phyloP scores from a whole-genome alignment of 2,797 vertebrate species.

The Anniella stebbinsi region DNA sequence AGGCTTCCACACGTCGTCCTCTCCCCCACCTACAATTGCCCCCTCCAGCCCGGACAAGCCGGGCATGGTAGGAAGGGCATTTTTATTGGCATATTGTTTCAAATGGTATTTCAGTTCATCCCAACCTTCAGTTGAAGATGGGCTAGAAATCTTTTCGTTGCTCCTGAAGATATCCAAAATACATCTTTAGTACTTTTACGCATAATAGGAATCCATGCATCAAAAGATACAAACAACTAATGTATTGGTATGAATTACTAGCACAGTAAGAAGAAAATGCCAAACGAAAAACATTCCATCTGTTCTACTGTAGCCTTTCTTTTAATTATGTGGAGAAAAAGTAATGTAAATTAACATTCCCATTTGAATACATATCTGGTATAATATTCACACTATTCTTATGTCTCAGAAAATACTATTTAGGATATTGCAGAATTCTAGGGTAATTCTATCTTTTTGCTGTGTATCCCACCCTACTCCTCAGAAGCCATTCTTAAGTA shows the following conservation, averaged over 20 bases:
- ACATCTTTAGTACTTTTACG: background rate
- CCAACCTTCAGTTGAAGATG: background rate
- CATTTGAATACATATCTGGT: slow-evolving; percentile 29
- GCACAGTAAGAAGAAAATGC: slow-evolving; percentile 18
- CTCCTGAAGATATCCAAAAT: slow-evolving; percentile 4
- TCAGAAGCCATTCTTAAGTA: slow-evolving; percentile 44
- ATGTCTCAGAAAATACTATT: background rate
- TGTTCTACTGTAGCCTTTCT: slow-evolving; percentile 21
- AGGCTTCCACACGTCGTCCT: no score
- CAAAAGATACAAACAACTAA: slow-evolving; percentile 2
- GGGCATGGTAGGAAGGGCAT: no score
- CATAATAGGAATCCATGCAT: background rate
- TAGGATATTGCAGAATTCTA: background rate
- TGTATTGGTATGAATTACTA: slow-evolving; percentile 13
- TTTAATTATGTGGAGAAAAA: slow-evolving; percentile 19
- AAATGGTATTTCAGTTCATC: background rate
- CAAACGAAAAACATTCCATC: slow-evolving; percentile 12
- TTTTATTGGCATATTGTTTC: background rate
- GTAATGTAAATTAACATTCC: slow-evolving; percentile 26
- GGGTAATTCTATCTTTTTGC: slow-evolving; percentile 35
- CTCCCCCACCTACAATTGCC: no score
- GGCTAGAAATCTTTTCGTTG: background rate
- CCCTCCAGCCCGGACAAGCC: no score
- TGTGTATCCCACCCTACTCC: background rate
- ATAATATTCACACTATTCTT: slow-evolving; percentile 11